Evolutionary conservation across 2,888 invertebrate species (phyloP), one percentile per base, ranked within the genome.

Genomic region (Cepaea hortensis): DNA sequence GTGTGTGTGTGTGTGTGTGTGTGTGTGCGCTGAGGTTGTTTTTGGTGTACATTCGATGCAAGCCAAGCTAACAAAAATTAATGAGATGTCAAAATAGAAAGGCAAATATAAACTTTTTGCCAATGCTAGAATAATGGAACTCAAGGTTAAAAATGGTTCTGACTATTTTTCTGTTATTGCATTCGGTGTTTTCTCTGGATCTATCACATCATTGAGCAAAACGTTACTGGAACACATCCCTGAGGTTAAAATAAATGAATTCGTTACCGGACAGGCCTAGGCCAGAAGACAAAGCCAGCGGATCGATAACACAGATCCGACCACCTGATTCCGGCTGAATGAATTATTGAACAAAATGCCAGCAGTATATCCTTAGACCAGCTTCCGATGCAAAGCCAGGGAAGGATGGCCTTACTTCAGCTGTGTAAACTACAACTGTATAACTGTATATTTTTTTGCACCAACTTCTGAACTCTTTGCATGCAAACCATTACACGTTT

Each of bases 341-440:
- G 81, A 81, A 81, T 81, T 81, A 81, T 81, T 81, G 48, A 81
- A 81, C 81, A 81, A 81, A 81, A 81, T 50, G 81, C 68, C 61
- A 81, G 68, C 13, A n/a, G 70, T 46, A 50, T 6, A 50, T 50
- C 81, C 20, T 50, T 70, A 81, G n/a, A 70, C 18, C n/a, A 55
- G 55, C 55, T 55, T 55, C 7, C 55, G 11, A 55, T 9, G 55
- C 55, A 55, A 55, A 6, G 55, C 55, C 55, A 55, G 55, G 55
- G 35, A 35, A 55, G 55, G 6, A 11, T 55, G 55, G 55, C 55
- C 55, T 55, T 11, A 55, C 55, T 55, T 55, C 55, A 55, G 55
- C 2, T 55, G 6, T 11, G 6, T 55, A 9, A 55, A 55, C 55
- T 55, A 55, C 55, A 55, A 55, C 55, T 35, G 35, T 35, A 35